Evolutionary conservation across 1,140 invertebrate species (phyloP).

Genomic region (Hormaphis cornu): DNA sequence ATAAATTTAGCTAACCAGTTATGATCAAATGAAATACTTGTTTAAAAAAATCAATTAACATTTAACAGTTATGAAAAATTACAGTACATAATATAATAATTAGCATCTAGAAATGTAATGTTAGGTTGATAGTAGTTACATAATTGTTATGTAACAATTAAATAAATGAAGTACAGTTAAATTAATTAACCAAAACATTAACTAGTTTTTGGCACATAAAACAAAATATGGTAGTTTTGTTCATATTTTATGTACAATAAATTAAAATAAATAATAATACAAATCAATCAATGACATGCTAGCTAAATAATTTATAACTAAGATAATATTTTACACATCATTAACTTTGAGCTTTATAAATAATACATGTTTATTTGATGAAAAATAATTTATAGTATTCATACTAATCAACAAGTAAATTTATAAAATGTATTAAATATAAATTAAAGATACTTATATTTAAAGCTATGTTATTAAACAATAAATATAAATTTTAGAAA

Average conservation of each 20-base stretch:
- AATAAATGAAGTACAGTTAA: neutral
- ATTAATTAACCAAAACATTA: constrained; percentile 9
- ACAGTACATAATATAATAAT: neutral
- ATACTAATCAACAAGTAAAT: constrained; percentile 19
- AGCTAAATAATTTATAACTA: constrained; percentile 17
- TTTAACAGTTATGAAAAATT: neutral
- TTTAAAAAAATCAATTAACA: neutral
- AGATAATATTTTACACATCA: constrained; percentile 12
- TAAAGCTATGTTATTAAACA: neutral
- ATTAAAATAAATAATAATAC: constrained; percentile 5
- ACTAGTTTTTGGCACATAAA: constrained; percentile 30
- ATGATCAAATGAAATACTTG: neutral
- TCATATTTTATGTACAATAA: constrained; percentile 8
- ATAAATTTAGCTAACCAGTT: neutral
- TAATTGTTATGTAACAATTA: neutral
- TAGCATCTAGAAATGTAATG: neutral
- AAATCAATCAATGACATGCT: constrained; percentile 7
- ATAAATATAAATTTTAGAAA: constrained; percentile 19
- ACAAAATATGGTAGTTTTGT: constrained; percentile 28
- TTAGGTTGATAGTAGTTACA: neutral
- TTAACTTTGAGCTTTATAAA: constrained; percentile 23
- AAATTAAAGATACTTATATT: constrained; percentile 10
- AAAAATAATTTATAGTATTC: constrained; percentile 6
- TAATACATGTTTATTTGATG: neutral
- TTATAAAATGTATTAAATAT: neutral